Conservation (phyloP, 2,888 invertebrate species). For the Drosophila ustulata region DNA sequence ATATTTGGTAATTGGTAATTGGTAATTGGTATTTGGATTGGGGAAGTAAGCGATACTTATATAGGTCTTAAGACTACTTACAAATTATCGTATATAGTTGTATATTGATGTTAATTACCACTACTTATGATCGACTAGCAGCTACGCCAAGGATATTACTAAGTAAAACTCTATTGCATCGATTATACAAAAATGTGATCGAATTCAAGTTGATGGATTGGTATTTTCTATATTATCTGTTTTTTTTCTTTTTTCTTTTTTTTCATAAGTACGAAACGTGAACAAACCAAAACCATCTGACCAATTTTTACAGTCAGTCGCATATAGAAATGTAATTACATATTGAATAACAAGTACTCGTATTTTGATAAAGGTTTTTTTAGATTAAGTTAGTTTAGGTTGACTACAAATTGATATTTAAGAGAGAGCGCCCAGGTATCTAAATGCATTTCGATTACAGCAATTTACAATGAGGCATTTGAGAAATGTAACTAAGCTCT, state of each 20-base stretch:
- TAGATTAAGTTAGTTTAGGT: constrained; percentile 18
- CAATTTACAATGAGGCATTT: constrained; percentile 59
- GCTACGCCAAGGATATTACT: constrained; percentile 47
- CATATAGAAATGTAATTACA: constrained; percentile 31
- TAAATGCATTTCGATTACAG: constrained; percentile 55
- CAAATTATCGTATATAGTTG: constrained; percentile 16
- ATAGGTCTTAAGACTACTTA: constrained; percentile 53
- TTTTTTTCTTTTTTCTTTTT: neutral
- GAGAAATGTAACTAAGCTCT: constrained; percentile 36
- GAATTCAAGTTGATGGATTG: constrained; percentile 51
- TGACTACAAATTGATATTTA: constrained; percentile 46
- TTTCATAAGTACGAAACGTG: constrained; percentile 63
- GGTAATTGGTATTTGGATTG: neutral
- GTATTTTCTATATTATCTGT: constrained; percentile 6
- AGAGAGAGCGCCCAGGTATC: constrained; percentile 49
- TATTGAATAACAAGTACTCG: constrained; percentile 33
- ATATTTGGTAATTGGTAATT: neutral
- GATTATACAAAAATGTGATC: constrained; percentile 38
- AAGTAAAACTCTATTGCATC: constrained; percentile 23
- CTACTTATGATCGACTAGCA: constrained; percentile 35
- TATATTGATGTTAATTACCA: constrained; percentile 4
- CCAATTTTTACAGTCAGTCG: constrained; percentile 33
- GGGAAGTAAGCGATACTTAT: constrained; percentile 16
- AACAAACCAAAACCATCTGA: constrained; percentile 72
- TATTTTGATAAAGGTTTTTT: neutral